Evolutionary conservation across 2,888 invertebrate species (phyloP).

Genomic region (Pollenia labialis): DNA sequence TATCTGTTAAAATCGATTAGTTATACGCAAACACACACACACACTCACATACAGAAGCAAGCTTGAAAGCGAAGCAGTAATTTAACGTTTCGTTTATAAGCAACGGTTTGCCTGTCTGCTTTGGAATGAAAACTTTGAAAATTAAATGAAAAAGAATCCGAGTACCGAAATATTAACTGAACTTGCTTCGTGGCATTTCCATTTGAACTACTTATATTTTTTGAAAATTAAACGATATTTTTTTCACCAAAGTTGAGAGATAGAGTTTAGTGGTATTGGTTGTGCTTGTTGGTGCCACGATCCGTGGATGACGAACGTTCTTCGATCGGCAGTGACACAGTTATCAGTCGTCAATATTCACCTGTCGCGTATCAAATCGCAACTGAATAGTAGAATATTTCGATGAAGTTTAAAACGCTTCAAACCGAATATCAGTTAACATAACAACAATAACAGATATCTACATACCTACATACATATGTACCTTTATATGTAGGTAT

Average conservation of each 20-base stretch:
- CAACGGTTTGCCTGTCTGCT: not conserved
- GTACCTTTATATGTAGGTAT: not conserved
- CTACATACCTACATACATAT: not conserved
- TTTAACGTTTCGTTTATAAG: not conserved
- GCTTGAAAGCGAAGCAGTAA: not conserved
- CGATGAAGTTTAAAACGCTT: conserved; percentile 82
- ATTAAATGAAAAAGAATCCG: not conserved
- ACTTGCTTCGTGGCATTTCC: conserved; percentile 70
- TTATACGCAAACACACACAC: not conserved
- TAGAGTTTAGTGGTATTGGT: conserved; percentile 1
- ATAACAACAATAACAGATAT: conserved; percentile 47
- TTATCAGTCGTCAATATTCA: conserved; percentile 78
- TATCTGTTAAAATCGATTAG: conserved; percentile 21
- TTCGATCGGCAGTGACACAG: conserved; percentile 68
- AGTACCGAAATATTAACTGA: conserved; percentile 6
- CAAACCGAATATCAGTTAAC: conserved; percentile 75
- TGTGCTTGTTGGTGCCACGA: conserved; percentile 53
- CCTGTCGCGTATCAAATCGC: conserved; percentile 83
- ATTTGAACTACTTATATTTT: conserved; percentile 43
- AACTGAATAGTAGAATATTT: conserved; percentile 81
- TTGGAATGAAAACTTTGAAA: not conserved
- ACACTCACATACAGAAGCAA: not conserved
- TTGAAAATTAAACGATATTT: not conserved
- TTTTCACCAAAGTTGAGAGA: conserved; percentile 5
- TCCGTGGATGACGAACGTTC: conserved; percentile 58